phyloP scores from a whole-genome alignment of 2,113 vertebrate species.

The Mus spicilegus region DNA sequence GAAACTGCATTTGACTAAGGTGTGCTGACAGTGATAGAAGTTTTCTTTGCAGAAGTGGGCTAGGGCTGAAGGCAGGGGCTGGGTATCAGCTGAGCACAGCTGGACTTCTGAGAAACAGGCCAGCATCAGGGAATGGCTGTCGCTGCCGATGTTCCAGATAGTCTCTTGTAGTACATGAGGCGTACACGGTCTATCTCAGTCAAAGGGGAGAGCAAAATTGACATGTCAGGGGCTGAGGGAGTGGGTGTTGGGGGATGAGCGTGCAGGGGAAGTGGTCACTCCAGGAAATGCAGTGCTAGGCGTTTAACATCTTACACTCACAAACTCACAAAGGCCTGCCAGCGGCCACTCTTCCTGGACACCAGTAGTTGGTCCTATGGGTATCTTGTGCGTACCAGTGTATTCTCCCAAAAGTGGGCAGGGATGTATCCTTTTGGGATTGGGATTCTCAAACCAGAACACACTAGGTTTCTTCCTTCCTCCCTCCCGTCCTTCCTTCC shows the following conservation, averaged over 20 bases:
- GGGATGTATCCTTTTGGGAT: background rate
- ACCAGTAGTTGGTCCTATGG: background rate
- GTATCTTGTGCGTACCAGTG: rapidly evolving
- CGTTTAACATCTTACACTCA: rapidly evolving
- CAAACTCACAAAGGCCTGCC: rapidly evolving
- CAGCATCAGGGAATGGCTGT: background rate
- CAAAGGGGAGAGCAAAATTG: rapidly evolving
- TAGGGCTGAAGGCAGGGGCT: rapidly evolving
- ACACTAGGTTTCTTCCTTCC: background rate
- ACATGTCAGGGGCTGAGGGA: too few relatives aligned
- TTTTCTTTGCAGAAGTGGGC: background rate
- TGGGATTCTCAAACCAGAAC: background rate
- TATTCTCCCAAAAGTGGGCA: background rate
- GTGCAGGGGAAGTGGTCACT: background rate
- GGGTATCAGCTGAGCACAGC: rapidly evolving
- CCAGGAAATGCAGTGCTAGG: background rate
- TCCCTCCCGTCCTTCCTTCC: background rate
- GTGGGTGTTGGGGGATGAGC: background rate
- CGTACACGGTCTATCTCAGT: background rate
- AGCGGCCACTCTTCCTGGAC: too few relatives aligned
- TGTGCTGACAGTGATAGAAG: rapidly evolving
- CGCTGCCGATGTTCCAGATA: rapidly evolving
- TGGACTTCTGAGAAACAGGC: background rate
- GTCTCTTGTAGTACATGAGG: too few relatives aligned
- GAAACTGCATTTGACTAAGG: background rate